These are phyloP conservation scores for Megalurothrips usitatus DNA, from an alignment of 2,888 invertebrate genomes.

Conservation along the genomic window DNA sequence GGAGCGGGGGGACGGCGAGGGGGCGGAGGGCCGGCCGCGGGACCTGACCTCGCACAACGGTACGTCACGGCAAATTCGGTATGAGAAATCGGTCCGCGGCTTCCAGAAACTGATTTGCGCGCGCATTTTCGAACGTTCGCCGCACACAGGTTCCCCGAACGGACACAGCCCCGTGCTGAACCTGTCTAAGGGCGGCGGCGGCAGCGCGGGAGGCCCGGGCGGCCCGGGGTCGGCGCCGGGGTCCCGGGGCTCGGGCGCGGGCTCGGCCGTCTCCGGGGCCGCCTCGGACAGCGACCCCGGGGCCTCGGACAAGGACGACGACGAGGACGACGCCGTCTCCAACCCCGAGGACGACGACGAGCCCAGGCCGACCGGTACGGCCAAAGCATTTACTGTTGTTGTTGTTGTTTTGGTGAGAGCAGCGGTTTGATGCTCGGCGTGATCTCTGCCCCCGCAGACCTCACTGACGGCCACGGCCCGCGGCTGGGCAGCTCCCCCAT, in stretches of 20 bases:
- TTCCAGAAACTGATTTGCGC: neutral
- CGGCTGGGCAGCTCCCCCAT: neutral
- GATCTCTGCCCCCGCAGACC: neutral
- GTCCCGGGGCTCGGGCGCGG: neutral
- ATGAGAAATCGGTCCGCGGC: neutral
- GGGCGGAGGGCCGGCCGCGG: neutral
- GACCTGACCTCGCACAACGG: constrained; percentile 9
- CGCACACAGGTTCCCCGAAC: constrained; percentile 63
- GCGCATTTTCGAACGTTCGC: neutral
- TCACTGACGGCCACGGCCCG: neutral
- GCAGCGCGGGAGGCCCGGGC: constrained; percentile 48
- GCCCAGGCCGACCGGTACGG: neutral
- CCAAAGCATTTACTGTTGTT: neutral
- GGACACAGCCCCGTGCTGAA: constrained; percentile 90
- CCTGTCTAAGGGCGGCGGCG: constrained; percentile 70
- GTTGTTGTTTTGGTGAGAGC: neutral
- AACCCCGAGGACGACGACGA: constrained; percentile 82
- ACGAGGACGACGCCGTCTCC: constrained; percentile 75
- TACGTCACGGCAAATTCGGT: neutral
- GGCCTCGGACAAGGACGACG: constrained; percentile 63
- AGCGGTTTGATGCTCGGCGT: neutral
- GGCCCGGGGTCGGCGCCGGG: constrained; percentile 49
- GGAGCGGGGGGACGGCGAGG: neutral
- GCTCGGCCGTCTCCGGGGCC: neutral
- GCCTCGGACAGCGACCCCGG: constrained; percentile 45